phyloP scores from a whole-genome alignment of 2,113 vertebrate species.

The Smithornis capensis region DNA sequence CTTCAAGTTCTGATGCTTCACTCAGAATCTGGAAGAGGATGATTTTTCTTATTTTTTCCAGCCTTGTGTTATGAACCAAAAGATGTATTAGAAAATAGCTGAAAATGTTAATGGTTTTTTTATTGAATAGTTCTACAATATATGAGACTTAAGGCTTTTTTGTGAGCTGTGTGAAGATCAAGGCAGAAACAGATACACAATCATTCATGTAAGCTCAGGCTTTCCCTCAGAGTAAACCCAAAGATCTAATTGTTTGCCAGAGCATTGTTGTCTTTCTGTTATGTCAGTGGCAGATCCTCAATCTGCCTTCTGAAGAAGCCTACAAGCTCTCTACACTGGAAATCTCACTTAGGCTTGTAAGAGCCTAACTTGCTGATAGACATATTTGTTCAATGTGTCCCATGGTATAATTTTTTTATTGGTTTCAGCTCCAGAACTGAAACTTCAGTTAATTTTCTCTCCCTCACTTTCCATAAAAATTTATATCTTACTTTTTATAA shows the following conservation, averaged over 20 bases:
- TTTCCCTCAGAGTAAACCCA: background rate
- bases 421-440: background rate
- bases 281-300: background rate
- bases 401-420: background rate
- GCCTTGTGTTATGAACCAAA: background rate
- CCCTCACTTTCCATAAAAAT: background rate
- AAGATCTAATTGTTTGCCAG: background rate
- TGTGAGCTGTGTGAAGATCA: background rate
- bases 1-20: background rate
- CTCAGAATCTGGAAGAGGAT: background rate
- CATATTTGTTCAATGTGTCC: background rate
- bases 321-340: background rate
- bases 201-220: background rate
- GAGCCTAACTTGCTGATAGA: background rate
- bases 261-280: background rate
- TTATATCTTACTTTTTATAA: background rate
- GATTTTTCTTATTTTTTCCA: background rate
- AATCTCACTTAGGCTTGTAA: background rate
- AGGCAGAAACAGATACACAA: background rate
- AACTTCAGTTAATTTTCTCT: background rate
- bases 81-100: background rate
- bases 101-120: background rate
- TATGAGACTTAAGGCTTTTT: background rate
- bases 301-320: background rate
- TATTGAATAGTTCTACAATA: background rate